Evolutionary conservation across 2,113 vertebrate genomes (phyloP).

Genomic region (Stigmatopora nigra): DNA sequence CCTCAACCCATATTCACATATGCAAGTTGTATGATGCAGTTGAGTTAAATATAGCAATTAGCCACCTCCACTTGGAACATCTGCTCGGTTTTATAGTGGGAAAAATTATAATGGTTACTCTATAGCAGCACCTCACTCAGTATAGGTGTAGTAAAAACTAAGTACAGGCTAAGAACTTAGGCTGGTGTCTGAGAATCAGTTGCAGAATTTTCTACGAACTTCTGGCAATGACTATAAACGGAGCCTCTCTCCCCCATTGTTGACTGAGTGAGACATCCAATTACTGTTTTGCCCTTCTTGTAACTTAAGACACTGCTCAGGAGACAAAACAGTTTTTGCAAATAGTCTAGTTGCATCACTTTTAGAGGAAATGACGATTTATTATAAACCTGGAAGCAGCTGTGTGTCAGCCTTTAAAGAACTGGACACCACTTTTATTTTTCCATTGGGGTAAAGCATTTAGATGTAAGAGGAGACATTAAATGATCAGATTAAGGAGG

Average conservation of each 20-base stretch:
- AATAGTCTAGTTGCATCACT: conserved; percentile 30
- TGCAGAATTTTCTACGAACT: background rate
- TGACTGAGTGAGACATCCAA: conserved; percentile 37
- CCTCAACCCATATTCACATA: conserved; percentile 24
- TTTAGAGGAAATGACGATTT: conserved; percentile 13
- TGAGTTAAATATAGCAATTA: conserved; percentile 59
- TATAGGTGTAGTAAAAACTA: conserved; percentile 21
- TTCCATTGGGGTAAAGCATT: conserved; percentile 5
- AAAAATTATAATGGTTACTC: conserved; percentile 59
- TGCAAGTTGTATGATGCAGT: conserved; percentile 39
- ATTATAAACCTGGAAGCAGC: conserved; percentile 13
- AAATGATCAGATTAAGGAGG: conserved; percentile 11
- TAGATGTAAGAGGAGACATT: conserved; percentile 7
- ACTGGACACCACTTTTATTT: conserved; percentile 14
- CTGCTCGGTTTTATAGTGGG: conserved; percentile 57
- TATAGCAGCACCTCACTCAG: conserved; percentile 43
- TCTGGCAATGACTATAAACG: background rate
- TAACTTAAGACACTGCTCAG: conserved; percentile 23
- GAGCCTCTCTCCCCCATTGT: background rate
- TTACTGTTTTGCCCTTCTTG: conserved; percentile 41
- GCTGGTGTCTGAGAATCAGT: conserved; percentile 1
- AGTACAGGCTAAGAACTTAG: conserved; percentile 16
- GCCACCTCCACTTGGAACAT: conserved; percentile 59
- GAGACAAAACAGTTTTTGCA: conserved; percentile 26
- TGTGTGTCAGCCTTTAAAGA: background rate